These are phyloP conservation scores for Clunio marinus DNA, from an alignment of 2,888 invertebrate species.

Conservation along the genomic window DNA sequence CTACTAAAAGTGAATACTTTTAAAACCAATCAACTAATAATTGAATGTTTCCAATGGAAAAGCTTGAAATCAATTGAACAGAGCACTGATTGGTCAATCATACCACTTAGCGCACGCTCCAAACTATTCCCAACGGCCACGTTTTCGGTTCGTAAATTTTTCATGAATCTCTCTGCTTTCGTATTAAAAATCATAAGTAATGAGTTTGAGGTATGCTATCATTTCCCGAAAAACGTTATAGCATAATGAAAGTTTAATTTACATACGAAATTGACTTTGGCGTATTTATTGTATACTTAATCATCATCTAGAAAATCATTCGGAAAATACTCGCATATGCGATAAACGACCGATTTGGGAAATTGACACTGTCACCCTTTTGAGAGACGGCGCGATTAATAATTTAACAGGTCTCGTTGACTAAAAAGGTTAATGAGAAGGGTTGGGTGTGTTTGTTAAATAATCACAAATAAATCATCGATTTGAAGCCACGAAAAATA, in stretches of 20 bases:
- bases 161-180: no score
- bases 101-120: constrained; percentile 9
- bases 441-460: not conserved
- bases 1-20: no score
- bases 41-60: constrained; percentile 15
- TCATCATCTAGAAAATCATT: constrained; percentile 27
- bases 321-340: constrained; percentile 26
- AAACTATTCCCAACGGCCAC: not conserved
- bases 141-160: not conserved
- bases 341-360: constrained; percentile 38
- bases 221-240: no score
- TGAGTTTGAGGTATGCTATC: constrained; percentile 7
- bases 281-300: constrained; percentile 35
- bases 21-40: constrained; percentile 11
- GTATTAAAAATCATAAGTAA: no score
- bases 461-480: not conserved
- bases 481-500: not conserved
- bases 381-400: not conserved
- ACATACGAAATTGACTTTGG: constrained; percentile 37
- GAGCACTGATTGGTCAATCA: constrained; percentile 8
- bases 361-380: constrained; percentile 11
- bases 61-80: constrained; percentile 16
- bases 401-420: constrained; percentile 5
- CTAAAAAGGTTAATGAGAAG: not conserved
- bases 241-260: constrained; percentile 36